Percentiles rank a stretch among this genome's conserved stretches.
Conservation (phyloP, 2,888 invertebrate genomes). For the Creontiades dilutus region DNA sequence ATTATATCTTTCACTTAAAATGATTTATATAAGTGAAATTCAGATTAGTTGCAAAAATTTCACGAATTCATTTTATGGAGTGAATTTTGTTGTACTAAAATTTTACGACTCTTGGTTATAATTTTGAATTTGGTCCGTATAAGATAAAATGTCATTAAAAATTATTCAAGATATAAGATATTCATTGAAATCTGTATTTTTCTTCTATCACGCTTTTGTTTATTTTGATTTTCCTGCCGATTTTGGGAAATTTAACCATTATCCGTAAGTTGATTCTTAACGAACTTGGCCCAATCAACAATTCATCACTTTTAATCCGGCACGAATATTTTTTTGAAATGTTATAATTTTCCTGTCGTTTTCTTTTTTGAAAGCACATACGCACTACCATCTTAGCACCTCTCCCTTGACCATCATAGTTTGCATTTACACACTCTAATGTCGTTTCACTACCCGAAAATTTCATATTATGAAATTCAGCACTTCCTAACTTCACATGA, state of each 20-base stretch:
- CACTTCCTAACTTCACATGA: not conserved
- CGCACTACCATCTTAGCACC: not conserved
- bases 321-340: slow-evolving; percentile 3
- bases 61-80: too few species aligned
- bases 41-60: too few species aligned
- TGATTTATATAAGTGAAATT: too few species aligned
- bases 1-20: too few species aligned
- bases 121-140: too few species aligned
- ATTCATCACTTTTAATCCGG: slow-evolving; percentile 24
- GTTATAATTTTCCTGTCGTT: not conserved
- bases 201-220: slow-evolving; percentile 8
- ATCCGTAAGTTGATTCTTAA: slow-evolving; percentile 22
- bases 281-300: not conserved
- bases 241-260: slow-evolving; percentile 22
- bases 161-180: too few species aligned
- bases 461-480: slow-evolving; percentile 1
- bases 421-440: slow-evolving; percentile 3
- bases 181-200: not conserved
- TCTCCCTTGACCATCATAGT: not conserved
- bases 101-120: too few species aligned
- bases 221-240: slow-evolving; percentile 24
- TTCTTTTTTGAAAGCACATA: slow-evolving; percentile 24
- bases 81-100: too few species aligned
- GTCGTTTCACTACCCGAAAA: not conserved
- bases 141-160: too few species aligned